Conservation (phyloP, 2,797 vertebrate species). For the Carcharodon carcharias region DNA sequence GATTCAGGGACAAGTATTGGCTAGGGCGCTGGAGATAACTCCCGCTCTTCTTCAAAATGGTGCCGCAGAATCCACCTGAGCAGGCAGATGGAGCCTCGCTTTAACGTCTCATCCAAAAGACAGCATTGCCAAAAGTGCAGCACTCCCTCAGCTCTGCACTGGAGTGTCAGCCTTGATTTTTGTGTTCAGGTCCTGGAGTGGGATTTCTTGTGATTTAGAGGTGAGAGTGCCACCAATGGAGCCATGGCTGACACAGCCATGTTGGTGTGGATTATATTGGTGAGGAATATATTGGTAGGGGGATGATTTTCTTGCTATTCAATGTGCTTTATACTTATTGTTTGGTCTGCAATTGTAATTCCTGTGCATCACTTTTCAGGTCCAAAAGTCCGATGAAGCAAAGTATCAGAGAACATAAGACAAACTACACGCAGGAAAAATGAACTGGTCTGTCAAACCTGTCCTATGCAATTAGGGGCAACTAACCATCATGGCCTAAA, state of each 20-base stretch:
- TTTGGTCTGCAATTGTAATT: background rate
- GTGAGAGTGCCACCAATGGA: no score
- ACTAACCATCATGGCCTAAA: background rate
- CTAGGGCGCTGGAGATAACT: no score
- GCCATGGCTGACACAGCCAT: background rate
- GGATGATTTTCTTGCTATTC: background rate
- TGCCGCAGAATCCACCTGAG: no score
- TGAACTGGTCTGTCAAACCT: background rate
- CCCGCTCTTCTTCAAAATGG: no score
- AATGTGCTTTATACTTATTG: background rate
- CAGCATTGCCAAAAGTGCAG: no score
- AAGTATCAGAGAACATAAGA: background rate
- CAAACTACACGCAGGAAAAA: background rate
- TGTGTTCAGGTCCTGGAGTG: no score
- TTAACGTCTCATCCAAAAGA: no score
- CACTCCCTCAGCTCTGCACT: no score
- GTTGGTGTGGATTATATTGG: background rate
- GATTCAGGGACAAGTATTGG: no score
- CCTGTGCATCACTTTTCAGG: background rate
- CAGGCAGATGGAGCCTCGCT: no score
- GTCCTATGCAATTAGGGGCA: background rate
- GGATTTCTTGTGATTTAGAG: no score
- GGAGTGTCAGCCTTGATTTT: no score
- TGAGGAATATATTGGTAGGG: background rate
- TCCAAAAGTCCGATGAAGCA: background rate